phyloP scores from a whole-genome alignment of 2,888 invertebrate genomes.

The Arctia plantaginis region DNA sequence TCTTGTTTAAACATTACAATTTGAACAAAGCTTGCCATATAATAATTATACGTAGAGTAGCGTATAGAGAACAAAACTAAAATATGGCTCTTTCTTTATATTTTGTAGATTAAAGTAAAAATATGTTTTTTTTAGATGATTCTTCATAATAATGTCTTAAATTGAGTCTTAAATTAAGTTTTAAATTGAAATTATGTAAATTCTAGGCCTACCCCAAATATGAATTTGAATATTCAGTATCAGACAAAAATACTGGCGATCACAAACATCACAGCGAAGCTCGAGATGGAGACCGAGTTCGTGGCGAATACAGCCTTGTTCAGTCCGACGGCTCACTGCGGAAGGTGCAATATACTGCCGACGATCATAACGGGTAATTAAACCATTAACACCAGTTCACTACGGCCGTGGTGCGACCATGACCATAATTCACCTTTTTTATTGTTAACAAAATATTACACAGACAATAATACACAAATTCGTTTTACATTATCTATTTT shows the following conservation, averaged over 20 bases:
- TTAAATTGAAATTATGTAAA: not conserved
- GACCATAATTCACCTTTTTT: slow-evolving; percentile 40
- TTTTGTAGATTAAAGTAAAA: not conserved
- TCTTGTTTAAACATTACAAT: no score
- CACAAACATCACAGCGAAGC: slow-evolving; percentile 85
- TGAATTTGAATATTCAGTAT: slow-evolving; percentile 86
- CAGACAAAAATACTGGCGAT: slow-evolving; percentile 86
- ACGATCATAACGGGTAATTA: slow-evolving; percentile 85
- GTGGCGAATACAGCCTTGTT: slow-evolving; percentile 85
- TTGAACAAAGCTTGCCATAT: no score
- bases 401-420: slow-evolving; percentile 35
- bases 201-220: slow-evolving; percentile 85
- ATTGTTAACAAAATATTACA: slow-evolving; percentile 20
- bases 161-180: no score
- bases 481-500: slow-evolving; percentile 28
- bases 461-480: slow-evolving; percentile 8
- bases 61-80: no score
- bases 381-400: slow-evolving; percentile 38
- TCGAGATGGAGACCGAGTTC: slow-evolving; percentile 86
- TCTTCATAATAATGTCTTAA: not conserved
- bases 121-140: no score
- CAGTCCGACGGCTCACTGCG: slow-evolving; percentile 86
- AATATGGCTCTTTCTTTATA: no score
- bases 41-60: no score
- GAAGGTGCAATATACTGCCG: slow-evolving; percentile 86